phyloP scores from a whole-genome alignment of 1,140 invertebrate species.

The Triops longicaudatus region DNA sequence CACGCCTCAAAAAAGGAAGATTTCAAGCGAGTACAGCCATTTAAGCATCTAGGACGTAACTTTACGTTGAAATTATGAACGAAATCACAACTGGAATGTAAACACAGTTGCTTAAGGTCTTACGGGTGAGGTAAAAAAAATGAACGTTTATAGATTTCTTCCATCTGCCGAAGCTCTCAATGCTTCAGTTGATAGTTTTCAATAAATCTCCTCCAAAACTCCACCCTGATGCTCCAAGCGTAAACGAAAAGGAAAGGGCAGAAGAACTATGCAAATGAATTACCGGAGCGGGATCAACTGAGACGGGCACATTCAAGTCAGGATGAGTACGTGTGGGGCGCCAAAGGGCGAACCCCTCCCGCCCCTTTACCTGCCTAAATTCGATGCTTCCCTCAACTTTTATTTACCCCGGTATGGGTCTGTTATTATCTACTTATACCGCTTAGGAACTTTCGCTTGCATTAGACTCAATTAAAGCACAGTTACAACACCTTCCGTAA shows the following conservation, averaged over 20 bases:
- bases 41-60: neutral
- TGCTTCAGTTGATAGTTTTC: neutral
- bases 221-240: neutral
- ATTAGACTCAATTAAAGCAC: slow-evolving; percentile 3
- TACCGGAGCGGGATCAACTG: neutral
- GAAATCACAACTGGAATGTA: neutral
- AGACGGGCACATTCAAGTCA: neutral
- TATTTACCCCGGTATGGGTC: neutral
- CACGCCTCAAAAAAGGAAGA: neutral
- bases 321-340: neutral
- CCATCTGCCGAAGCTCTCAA: neutral
- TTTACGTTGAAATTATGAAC: neutral
- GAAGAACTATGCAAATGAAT: slow-evolving; percentile 8
- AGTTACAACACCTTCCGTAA: neutral
- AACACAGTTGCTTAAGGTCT: neutral
- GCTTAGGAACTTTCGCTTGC: neutral
- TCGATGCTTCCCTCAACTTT: neutral
- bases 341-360: slow-evolving; percentile 9
- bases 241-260: neutral
- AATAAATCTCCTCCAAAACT: slow-evolving; percentile 1
- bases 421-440: slow-evolving; percentile 12
- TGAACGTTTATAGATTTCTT: neutral
- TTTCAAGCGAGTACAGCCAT: neutral
- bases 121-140: neutral
- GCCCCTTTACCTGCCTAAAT: neutral